A percentile compares a stretch with the other conserved stretches of the same genome.
Conservation (phyloP, 2,113 vertebrate species). For the Cercopithecus mona region DNA sequence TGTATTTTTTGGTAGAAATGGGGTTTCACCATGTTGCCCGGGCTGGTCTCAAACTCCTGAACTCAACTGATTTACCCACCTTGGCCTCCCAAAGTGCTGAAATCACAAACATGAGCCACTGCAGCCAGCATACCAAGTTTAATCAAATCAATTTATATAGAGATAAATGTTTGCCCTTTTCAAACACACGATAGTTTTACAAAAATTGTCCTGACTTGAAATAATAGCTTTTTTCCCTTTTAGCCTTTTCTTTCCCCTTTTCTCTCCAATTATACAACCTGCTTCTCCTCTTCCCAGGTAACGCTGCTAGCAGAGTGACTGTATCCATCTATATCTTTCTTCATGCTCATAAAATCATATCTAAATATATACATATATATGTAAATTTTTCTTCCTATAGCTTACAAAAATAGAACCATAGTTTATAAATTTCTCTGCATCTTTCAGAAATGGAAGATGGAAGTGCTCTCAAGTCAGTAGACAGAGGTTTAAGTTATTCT, state of each 20-base stretch:
- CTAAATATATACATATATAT: background rate
- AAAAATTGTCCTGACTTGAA: background rate
- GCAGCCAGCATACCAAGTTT: too few species aligned
- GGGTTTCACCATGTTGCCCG: too few species aligned
- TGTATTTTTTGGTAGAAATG: too few species aligned
- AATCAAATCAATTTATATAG: background rate
- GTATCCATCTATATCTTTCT: background rate
- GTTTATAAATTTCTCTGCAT: background rate
- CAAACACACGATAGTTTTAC: background rate
- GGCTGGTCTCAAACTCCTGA: too few species aligned
- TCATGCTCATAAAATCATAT: background rate
- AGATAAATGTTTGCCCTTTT: background rate
- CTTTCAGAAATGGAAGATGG: background rate
- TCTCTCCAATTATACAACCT: background rate
- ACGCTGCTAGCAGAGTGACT: background rate
- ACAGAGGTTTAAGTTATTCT: background rate
- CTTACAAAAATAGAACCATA: background rate
- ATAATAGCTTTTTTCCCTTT: background rate
- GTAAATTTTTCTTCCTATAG: background rate
- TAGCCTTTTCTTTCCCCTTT: background rate
- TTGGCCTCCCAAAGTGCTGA: too few species aligned
- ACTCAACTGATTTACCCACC: too few species aligned
- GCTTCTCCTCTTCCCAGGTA: constrained; percentile 9
- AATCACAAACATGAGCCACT: too few species aligned
- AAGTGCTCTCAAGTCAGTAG: background rate